Base-by-base conservation (phyloP, 1,140 invertebrate species). In the Lepidurus couesii region DNA sequence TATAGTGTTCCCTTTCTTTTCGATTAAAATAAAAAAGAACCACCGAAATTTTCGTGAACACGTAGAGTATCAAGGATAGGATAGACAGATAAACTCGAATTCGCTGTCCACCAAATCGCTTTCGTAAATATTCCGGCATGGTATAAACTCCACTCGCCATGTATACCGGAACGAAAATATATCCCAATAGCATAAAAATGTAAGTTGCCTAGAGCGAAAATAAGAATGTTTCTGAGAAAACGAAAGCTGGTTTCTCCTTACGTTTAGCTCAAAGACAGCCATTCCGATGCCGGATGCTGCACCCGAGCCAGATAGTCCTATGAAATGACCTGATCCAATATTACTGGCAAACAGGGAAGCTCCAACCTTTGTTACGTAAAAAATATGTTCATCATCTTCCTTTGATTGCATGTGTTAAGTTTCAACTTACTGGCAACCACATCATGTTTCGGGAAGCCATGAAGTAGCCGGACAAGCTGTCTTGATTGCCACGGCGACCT, bases 321-420 rank as follows among this genome's bases (percentile, higher is more conserved):
- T 88, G 81, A 90, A 90, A 84, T 90, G 89, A 65, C 88, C 88
- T 78, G 87, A 88, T 7, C 89, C 89, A 76, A 90, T 89, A 82
- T 90, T 90, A 75, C 86, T 88, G 10, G 88, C 88, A 82, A 90
- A 90, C 73, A 90, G 81, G 9, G 88, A 89, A 7, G 88, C 87
- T 47, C 89, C 89, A 21, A 89, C 87, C 76, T 77, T 24, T 34
- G 13, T 16, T n/a, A 21, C 21, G 53, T 16, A 21, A 13, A 65
- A 65, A 11, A 2, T 77, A 34, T 45, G 10, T 77, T 13, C 4
- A n/a, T 78, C 8, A 11, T 45, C 24, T 26, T 26, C 10, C 42
- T 21, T 44, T 42, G 44, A 10, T 44, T 34, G 34, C 34, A 4
- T 34, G 34, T 34, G 34, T 34, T 34, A 34, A 34, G 3, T 4